Evolutionary conservation across 2,797 vertebrate species (phyloP).

Genomic region (Staurois parvus): DNA sequence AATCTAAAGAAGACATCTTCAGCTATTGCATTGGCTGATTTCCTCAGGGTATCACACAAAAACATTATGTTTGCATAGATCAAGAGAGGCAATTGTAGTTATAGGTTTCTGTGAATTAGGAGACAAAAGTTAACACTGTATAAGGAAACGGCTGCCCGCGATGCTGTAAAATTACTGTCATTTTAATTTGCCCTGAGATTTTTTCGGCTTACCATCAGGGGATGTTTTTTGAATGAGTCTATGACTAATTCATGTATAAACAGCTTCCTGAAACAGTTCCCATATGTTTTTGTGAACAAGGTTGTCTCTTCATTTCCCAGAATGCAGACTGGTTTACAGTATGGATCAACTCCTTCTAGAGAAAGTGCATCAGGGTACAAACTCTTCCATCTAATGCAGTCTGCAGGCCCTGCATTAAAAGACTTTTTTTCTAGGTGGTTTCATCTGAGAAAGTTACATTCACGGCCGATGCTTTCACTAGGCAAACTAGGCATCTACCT

Average conservation of each 20-base stretch:
- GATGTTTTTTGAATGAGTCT: slow-evolving; percentile 14
- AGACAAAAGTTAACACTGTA: not conserved
- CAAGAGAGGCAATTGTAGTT: slow-evolving; percentile 20
- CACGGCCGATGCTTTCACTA: too few species aligned
- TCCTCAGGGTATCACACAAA: slow-evolving; percentile 24
- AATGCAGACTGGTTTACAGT: not conserved
- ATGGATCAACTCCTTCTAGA: not conserved
- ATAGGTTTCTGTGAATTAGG: slow-evolving; percentile 4
- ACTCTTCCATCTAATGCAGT: not conserved
- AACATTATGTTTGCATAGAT: slow-evolving; percentile 8
- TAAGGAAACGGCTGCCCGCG: not conserved
- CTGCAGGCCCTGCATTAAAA: not conserved
- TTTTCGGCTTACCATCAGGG: slow-evolving; percentile 23
- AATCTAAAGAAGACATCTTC: slow-evolving; percentile 13
- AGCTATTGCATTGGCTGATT: slow-evolving; percentile 12
- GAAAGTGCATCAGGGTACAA: not conserved
- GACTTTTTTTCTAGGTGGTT: not conserved
- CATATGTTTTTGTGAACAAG: slow-evolving; percentile 1
- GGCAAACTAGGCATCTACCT: too few species aligned
- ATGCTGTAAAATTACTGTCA: slow-evolving; percentile 16
- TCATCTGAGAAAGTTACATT: not conserved
- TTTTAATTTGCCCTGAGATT: slow-evolving; percentile 8
- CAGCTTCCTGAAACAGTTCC: slow-evolving; percentile 1
- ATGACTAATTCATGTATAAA: slow-evolving; percentile 38
- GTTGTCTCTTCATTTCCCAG: slow-evolving; percentile 9